Percentiles rank a stretch among this genome's conserved stretches.
Evolutionary conservation across 92 coral and sea anemone species (phyloP).

Genomic region (Siderastrea siderea): DNA sequence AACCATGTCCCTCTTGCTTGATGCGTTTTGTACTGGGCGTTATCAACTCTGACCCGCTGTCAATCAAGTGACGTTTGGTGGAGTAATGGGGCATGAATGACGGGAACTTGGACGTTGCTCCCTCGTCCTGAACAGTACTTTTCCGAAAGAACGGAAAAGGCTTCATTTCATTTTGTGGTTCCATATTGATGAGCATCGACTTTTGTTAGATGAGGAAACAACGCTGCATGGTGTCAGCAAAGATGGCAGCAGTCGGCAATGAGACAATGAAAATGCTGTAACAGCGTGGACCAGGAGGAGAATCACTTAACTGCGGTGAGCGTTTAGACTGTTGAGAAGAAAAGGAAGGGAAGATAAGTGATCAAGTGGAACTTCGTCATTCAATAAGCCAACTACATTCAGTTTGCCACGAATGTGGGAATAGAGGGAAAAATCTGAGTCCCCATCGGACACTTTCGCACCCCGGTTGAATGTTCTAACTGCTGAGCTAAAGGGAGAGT

Average conservation of each 20-base stretch:
- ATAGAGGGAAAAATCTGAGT: too few species aligned
- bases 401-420: too few species aligned
- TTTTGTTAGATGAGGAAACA: neutral
- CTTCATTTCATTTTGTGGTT: neutral
- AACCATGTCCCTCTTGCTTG: neutral
- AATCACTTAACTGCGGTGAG: neutral
- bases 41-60: neutral
- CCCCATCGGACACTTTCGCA: too few species aligned
- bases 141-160: neutral
- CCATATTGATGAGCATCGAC: neutral
- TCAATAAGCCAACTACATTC: too few species aligned
- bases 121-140: neutral
- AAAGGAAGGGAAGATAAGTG: neutral
- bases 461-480: too few species aligned
- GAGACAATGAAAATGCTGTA: too few species aligned
- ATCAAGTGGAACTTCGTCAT: too few species aligned
- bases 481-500: too few species aligned
- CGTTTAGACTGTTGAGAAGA: neutral
- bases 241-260: too few species aligned
- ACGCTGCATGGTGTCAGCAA: neutral
- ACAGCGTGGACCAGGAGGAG: neutral
- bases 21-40: constrained; percentile 7
- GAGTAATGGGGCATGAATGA: neutral
- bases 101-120: neutral
- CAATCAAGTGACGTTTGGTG: neutral